Evolutionary conservation across 2,888 invertebrate species (phyloP).

Genomic region (Trimorus sp.): DNA sequence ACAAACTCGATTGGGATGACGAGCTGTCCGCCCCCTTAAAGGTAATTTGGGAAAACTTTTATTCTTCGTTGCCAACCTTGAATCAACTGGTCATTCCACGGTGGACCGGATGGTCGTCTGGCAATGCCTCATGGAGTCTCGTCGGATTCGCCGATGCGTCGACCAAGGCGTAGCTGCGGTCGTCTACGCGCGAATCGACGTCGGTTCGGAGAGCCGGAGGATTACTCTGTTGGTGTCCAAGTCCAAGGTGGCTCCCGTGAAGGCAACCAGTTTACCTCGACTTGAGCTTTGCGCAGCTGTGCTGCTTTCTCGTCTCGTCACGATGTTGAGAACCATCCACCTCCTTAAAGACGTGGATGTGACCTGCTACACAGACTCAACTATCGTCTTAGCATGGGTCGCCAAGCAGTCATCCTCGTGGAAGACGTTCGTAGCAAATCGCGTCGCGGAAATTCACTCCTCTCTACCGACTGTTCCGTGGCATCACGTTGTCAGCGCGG

Average conservation of each 20-base stretch:
- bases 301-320: background rate
- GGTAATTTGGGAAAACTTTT: background rate
- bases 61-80: background rate
- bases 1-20: background rate
- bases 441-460: background rate
- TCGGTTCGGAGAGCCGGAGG: background rate
- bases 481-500: too few species aligned
- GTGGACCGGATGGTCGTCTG: too few species aligned
- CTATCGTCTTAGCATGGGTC: background rate
- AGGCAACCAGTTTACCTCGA: background rate
- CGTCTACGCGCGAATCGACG: background rate
- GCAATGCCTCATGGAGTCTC: too few species aligned
- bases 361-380: conserved; percentile 3
- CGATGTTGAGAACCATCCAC: too few species aligned
- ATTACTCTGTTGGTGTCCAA: background rate
- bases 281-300: background rate
- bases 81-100: background rate
- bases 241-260: background rate
- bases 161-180: too few species aligned
- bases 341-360: too few species aligned
- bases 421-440: conserved; percentile 4
- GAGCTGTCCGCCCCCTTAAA: background rate
- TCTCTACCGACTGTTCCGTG: too few species aligned
- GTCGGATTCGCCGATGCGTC: too few species aligned
- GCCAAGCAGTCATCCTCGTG: background rate